Base-by-base conservation (phyloP, 2,888 invertebrate species). In the Diarsia rubi region DNA sequence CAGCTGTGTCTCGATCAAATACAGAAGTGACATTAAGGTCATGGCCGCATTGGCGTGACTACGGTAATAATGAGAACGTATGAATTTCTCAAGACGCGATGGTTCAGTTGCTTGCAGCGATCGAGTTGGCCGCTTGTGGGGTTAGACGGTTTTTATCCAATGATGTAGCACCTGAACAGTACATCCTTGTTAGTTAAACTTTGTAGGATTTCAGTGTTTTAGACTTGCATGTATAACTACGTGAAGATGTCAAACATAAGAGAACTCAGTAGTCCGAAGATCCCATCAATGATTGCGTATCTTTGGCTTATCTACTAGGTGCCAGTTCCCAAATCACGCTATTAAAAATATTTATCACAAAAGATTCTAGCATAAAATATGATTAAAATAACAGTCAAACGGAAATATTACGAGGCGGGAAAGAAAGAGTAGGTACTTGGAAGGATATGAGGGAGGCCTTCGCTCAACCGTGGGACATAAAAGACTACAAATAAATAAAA, bases 1-100 rank as follows among this genome's bases (percentile, higher is more conserved):
- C 84, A 81, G 83, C 47, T 69, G 78, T 44, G 27, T 52, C 19
- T 60, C n/a, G 16, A 69, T 74, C 74, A 78, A 60, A 83, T 45
- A 49, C 14, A 63, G 42, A 31, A 9, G 24, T 24, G 57, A 44
- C 47, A 81, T 81, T 79, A 78, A 63, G 79, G 83, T 44, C 83
- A 8, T 11, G 79, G 31, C 59, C 69, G 62, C 69, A 14, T 73
- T 83, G 65, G 70, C 64, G 44, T n/a, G 42, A n/a, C 19, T 11
- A 31, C 59, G 21, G 19, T 31, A 14, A 45, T 75, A 24, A 19
- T 44, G 44, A 63, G 66, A 63, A 80, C 24, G 16, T 57, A 72
- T 78, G 54, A 72, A 66, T 80, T 64, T 76, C 24, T 52, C 57
- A 80, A 64, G 57, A n/a, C 27, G 42, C 42, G 63, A 19, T n/a